Percentiles rank a stretch among this genome's conserved stretches.
Evolutionary conservation across 2,888 invertebrate species (phyloP).

Genomic region (Limnephilus lunatus): DNA sequence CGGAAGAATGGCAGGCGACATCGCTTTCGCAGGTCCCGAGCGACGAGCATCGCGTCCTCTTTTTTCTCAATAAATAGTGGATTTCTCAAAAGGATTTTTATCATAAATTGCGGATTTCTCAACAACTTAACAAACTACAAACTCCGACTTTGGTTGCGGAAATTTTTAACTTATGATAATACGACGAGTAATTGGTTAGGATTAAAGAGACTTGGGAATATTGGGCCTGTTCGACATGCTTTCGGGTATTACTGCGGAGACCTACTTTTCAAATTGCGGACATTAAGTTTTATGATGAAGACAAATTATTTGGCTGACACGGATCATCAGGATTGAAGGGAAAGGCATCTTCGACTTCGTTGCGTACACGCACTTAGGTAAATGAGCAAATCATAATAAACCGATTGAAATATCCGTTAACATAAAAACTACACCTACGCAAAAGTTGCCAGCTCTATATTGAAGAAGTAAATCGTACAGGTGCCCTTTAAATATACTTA

Average conservation of each 20-base stretch:
- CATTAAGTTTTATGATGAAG: conserved; percentile 12
- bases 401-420: too few relatives aligned
- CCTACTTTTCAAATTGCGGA: conserved; percentile 18
- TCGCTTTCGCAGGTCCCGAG: conserved; percentile 25
- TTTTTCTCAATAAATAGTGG: conserved; percentile 59
- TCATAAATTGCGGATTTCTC: conserved; percentile 50
- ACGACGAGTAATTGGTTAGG: conserved; percentile 46
- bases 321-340: background rate
- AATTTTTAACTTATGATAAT: conserved; percentile 55
- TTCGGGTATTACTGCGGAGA: background rate
- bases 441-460: too few relatives aligned
- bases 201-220: conserved; percentile 34
- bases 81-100: conserved; percentile 49
- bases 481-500: too few relatives aligned
- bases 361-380: too few relatives aligned
- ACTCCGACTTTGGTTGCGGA: conserved; percentile 39
- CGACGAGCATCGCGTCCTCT: conserved; percentile 17
- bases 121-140: conserved; percentile 5
- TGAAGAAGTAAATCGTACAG: too few relatives aligned
- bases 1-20: conserved; percentile 44
- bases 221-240: conserved; percentile 11
- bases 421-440: too few relatives aligned
- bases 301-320: conserved; percentile 4
- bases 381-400: too few relatives aligned
- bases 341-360: too few relatives aligned